These are phyloP conservation scores for Atrichornis clamosus DNA, from an alignment of 2,113 vertebrate species.

Conservation along the genomic window DNA sequence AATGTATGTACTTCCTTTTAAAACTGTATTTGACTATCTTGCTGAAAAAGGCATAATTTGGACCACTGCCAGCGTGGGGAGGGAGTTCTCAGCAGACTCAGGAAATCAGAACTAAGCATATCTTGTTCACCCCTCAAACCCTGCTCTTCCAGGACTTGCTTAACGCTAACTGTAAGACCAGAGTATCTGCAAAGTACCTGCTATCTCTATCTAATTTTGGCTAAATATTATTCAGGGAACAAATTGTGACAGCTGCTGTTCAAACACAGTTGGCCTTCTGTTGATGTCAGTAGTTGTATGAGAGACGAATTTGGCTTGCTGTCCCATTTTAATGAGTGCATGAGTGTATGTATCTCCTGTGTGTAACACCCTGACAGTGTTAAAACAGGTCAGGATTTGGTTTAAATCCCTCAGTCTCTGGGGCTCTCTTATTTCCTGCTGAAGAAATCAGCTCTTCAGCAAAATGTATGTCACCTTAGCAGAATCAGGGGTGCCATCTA, in stretches of 20 bases:
- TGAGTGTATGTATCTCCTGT: not conserved
- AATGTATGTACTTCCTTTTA: not conserved
- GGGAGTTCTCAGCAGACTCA: not conserved
- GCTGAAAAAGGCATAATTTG: not conserved
- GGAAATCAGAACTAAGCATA: not conserved
- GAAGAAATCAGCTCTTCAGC: not conserved
- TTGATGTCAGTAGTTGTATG: not conserved
- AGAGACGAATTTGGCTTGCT: not conserved
- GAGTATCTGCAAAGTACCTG: not conserved
- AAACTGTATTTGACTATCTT: not conserved
- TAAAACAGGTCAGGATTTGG: constrained; percentile 42
- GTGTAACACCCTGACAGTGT: not conserved
- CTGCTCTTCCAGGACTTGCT: not conserved
- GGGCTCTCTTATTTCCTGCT: not conserved
- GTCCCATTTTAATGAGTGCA: constrained; percentile 15
- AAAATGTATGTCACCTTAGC: constrained; percentile 2
- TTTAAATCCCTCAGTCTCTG: constrained; percentile 14
- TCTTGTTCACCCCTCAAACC: not conserved
- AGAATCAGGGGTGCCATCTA: constrained; percentile 10
- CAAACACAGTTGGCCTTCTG: constrained; percentile 16
- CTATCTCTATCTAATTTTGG: not conserved
- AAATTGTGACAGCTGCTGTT: constrained; percentile 43
- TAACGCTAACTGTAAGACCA: not conserved
- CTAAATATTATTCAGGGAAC: constrained; percentile 26
- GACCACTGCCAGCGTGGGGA: not conserved